Base-by-base conservation (phyloP, 1,140 invertebrate genomes). In the Drosophila murphyi region DNA sequence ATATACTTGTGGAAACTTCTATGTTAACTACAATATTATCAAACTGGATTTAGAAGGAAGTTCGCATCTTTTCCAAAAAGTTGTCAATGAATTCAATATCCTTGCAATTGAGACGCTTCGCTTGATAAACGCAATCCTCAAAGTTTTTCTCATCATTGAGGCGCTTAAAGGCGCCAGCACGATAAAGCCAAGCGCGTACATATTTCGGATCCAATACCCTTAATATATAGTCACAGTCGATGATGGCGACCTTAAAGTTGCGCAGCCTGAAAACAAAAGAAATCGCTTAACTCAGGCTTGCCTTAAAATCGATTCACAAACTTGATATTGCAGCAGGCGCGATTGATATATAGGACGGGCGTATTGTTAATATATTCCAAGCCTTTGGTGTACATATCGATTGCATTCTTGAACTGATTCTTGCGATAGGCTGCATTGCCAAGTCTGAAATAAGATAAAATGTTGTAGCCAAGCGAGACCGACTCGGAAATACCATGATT, bases 311-410 rank as follows among this genome's bases (percentile, higher is more conserved):
- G 34, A 34, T 29, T 8, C 10, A 82, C 82, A 8, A 20, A 88
- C 83, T 70, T 88, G 1, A 83, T 51, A 12, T 52, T 52, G 7
- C 73, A 80, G 5, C 76, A 51, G 10, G 77, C 77, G 0, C 76
- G 76, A 72, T 88, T 88, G 0, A 89, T 29, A 45, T 83, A 83
- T 2, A 88, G 54, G 3, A 88, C 83, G 3, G 77, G 70, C 0
- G 85, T 75, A 67, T 88, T 73, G 0, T 47, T 48, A 1, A 88
- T 56, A 32, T 80, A 75, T 0, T 50, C 5, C 37, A 88, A 20
- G 0, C 80, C 83, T 37, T 60, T 72, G 5, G 37, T 72, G 8
- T 88, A 88, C 3, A 69, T 34, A 0, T 54, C 10, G 4, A 72
- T 54, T 12, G 83, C 83, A 20, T 0, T 5, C 0, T 37, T 50